These are phyloP conservation scores for Zaprionus tsacasi DNA, from an alignment of 1,140 invertebrate genomes.

Conservation along the genomic window DNA sequence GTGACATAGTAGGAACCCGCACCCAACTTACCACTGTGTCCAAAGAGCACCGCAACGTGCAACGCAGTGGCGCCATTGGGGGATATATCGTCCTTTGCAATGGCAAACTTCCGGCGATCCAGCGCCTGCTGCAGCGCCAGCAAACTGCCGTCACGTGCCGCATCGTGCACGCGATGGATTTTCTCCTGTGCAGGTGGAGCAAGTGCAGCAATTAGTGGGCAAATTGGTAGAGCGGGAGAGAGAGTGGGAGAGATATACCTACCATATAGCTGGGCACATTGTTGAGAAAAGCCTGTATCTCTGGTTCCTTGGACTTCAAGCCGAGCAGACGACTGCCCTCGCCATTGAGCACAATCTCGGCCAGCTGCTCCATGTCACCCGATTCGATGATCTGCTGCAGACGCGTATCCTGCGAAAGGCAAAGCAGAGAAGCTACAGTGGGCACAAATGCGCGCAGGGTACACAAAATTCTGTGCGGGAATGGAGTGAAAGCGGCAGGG, in stretches of 20 bases:
- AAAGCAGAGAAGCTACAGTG: slow-evolving; percentile 14
- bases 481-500: slow-evolving; percentile 34
- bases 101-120: slow-evolving; percentile 95
- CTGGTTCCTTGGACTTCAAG: slow-evolving; percentile 89
- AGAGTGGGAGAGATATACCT: slow-evolving; percentile 54
- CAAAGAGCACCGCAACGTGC: slow-evolving; percentile 95
- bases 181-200: slow-evolving; percentile 88
- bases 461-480: slow-evolving; percentile 9
- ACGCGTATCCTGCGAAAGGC: slow-evolving; percentile 85
- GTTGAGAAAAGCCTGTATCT: slow-evolving; percentile 94
- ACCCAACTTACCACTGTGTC: slow-evolving; percentile 86
- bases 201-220: slow-evolving; percentile 29
- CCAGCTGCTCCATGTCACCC: slow-evolving; percentile 95
- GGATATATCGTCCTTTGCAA: slow-evolving; percentile 91
- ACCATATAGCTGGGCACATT: slow-evolving; percentile 96
- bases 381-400: slow-evolving; percentile 88
- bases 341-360: slow-evolving; percentile 93
- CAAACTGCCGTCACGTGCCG: slow-evolving; percentile 93
- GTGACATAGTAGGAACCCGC: neutral
- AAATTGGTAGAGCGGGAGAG: neutral
- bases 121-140: slow-evolving; percentile 93
- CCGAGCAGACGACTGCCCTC: slow-evolving; percentile 92
- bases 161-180: slow-evolving; percentile 94
- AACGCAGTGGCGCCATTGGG: slow-evolving; percentile 95
- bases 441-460: neutral